phyloP scores from a whole-genome alignment of 2,113 vertebrate genomes.

The Suricata suricatta region DNA sequence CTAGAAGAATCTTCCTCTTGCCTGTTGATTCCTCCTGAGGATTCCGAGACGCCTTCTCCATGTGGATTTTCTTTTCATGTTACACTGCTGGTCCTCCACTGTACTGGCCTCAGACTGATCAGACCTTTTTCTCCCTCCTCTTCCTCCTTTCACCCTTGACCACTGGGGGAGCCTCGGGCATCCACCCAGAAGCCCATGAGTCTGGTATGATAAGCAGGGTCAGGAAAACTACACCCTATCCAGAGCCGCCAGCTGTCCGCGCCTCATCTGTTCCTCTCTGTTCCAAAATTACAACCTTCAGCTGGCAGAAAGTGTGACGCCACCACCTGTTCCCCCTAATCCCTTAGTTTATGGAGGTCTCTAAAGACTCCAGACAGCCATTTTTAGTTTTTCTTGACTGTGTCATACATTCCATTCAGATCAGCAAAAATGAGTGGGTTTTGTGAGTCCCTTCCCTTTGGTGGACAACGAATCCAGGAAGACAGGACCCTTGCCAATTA shows the following conservation, averaged over 20 bases:
- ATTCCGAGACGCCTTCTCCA: background rate
- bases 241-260: slow-evolving; percentile 36
- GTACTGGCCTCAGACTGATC: background rate
- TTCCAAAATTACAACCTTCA: slow-evolving; percentile 52
- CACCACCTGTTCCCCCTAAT: slow-evolving; percentile 43
- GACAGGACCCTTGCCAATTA: background rate
- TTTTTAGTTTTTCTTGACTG: slow-evolving; percentile 40
- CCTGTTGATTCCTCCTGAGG: background rate
- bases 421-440: slow-evolving; percentile 33
- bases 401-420: slow-evolving; percentile 21
- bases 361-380: background rate
- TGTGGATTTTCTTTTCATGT: background rate
- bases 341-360: background rate
- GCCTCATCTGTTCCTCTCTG: background rate
- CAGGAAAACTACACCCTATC: background rate
- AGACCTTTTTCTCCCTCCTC: background rate
- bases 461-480: background rate
- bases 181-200: background rate
- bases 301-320: background rate
- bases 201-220: background rate
- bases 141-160: background rate
- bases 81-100: background rate
- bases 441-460: background rate
- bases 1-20: background rate
- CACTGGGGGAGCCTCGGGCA: background rate